These are phyloP conservation scores for Malacoctenus gilli DNA, from an alignment of 2,797 vertebrate species.

Conservation along the genomic window DNA sequence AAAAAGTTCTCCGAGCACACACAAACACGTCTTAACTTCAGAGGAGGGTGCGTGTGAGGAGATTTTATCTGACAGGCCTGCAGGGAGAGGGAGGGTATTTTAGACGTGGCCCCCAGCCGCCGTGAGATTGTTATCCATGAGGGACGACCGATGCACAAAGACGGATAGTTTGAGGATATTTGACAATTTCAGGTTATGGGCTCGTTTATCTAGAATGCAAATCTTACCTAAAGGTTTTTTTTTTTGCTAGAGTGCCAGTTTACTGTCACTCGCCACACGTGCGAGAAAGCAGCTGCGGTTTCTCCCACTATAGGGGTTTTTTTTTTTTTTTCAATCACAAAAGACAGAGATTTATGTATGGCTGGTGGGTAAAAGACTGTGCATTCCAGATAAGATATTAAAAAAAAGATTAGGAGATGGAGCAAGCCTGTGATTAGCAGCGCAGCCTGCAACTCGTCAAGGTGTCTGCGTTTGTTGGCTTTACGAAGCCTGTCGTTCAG, in stretches of 20 bases:
- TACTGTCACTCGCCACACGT: conserved; percentile 25
- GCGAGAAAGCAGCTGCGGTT: conserved; percentile 20
- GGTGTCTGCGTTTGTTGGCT: too few relatives aligned
- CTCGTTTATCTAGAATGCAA: conserved; percentile 24
- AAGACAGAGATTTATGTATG: conserved; percentile 38
- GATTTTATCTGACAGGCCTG: conserved; percentile 61
- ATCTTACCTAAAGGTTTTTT: conserved; percentile 23
- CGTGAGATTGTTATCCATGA: conserved; percentile 49
- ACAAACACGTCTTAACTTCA: conserved; percentile 41
- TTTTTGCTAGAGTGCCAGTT: conserved; percentile 36
- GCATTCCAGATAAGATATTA: conserved; percentile 68
- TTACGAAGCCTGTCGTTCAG: too few relatives aligned
- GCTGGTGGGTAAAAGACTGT: conserved; percentile 56
- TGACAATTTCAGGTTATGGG: conserved; percentile 36
- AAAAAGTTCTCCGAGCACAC: conserved; percentile 46
- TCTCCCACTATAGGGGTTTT: conserved; percentile 30
- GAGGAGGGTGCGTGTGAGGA: conserved; percentile 32
- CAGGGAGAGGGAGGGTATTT: conserved; percentile 49
- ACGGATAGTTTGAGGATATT: conserved; percentile 30
- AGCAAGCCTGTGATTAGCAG: conserved; percentile 47
- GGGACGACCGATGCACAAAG: conserved; percentile 35
- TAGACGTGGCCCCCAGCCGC: conserved; percentile 34
- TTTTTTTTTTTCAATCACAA: conserved; percentile 49
- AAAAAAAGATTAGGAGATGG: conserved; percentile 48
- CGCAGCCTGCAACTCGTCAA: conserved; percentile 40